Base-by-base conservation (phyloP, 2,113 vertebrate species). In the Platysternon megacephalum region DNA sequence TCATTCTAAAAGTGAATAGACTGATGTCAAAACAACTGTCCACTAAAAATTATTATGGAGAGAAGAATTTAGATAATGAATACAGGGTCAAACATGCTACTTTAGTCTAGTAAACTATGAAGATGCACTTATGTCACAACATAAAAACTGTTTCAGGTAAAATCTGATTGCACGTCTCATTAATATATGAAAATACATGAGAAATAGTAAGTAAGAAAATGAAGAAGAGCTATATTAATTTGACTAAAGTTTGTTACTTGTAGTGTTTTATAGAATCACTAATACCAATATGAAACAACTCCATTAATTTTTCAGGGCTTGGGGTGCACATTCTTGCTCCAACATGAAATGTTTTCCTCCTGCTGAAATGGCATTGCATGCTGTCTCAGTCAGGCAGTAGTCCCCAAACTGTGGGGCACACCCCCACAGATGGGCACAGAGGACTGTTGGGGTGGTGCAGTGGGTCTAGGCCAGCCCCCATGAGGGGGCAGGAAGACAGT, bases 141-240 rank as follows among this genome's bases (percentile, higher is more conserved):
- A 3, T 6, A 19, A 6, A 3, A 53, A 24, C 1, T 1, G 2
- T 68, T 65, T 28, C 7, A 39, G 8, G 44, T 29, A 21, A 1
- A 6, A 26, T 3, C 13, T 0, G 2, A 35, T 35, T 24, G 72
- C 39, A 2, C 22, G 3, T 11, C 2, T 48, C 4, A 2, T 53
- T 0, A 39, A 74, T 26, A 10, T 42, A 74, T 42, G 39, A 39
- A 24, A 74, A 74, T 61, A 61, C 14, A 61, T 65, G 56, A 74
- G 3, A 74, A 42, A 74, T 22, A 74, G 68, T 8, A 72, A 72
- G 19, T 42, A 74, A 44, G 39, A 42, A 42, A 74, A 74, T 22
- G 39, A 42, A 42, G 68, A 42, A 42, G 22, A 74, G 8, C 4
- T 42, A 12, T 24, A 42, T 42, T 74, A 74, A 6, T 42, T 74